Evolutionary conservation across 2,797 vertebrate species (phyloP).

Genomic region (Paramormyrops hopkinsi): DNA sequence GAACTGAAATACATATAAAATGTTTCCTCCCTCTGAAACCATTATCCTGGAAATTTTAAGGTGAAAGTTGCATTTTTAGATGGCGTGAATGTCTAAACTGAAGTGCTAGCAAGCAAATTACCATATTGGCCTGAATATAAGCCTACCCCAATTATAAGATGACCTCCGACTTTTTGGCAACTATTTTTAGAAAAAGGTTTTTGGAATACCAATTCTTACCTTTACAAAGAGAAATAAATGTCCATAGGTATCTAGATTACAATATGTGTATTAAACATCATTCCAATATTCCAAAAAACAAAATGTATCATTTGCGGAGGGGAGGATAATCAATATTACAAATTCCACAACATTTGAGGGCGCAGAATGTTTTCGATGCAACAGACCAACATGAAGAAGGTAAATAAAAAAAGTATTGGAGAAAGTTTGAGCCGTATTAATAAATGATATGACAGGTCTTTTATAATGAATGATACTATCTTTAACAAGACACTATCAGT

Average conservation of each 20-base stretch:
- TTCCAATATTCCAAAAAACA: not conserved
- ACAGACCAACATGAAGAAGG: not conserved
- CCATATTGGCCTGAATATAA: not conserved
- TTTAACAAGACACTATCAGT: not conserved
- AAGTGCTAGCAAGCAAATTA: not conserved
- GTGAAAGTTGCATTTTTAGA: not conserved
- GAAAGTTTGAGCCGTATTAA: not conserved
- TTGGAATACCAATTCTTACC: not conserved
- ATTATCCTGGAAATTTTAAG: not conserved
- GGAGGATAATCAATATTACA: not conserved
- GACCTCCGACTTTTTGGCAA: not conserved
- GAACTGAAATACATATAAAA: not conserved
- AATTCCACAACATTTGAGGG: not conserved
- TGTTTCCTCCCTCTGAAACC: not conserved
- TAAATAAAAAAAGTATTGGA: not conserved
- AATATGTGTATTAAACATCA: not conserved
- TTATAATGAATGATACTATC: not conserved
- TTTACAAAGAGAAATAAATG: not conserved
- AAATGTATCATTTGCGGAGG: not conserved
- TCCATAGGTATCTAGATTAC: not conserved
- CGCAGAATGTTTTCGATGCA: not conserved
- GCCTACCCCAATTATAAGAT: not conserved
- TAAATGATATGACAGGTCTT: not conserved
- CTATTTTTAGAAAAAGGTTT: not conserved
- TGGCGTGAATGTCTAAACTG: not conserved